phyloP scores from a whole-genome alignment of 2,113 vertebrate genomes.

The Xenopus borealis region DNA sequence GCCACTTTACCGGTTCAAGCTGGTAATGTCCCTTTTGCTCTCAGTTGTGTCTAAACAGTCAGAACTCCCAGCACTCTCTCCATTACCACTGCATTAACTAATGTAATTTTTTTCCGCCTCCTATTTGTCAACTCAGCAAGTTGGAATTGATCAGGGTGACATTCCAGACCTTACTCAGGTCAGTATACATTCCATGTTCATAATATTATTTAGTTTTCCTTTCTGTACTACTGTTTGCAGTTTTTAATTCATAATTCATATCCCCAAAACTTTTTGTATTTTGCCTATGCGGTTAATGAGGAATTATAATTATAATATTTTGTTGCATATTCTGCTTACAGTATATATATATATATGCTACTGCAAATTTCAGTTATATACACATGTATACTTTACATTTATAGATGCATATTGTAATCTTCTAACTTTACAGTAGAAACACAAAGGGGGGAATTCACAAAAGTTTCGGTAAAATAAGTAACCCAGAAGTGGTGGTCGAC shows the following conservation, averaged over 20 bases:
- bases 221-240: constrained; percentile 23
- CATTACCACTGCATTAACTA: constrained; percentile 51
- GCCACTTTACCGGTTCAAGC: constrained; percentile 40
- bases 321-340: no score
- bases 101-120: constrained; percentile 41
- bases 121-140: constrained; percentile 80
- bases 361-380: no score
- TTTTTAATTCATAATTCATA: constrained; percentile 35
- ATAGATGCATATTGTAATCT: no score
- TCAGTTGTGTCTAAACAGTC: constrained; percentile 36
- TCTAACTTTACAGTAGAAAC: no score
- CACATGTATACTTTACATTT: no score
- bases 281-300: constrained; percentile 23
- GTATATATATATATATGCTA: no score
- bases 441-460: no score
- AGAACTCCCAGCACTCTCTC: constrained; percentile 45
- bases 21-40: constrained; percentile 25
- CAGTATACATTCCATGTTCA: constrained; percentile 75
- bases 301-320: no score
- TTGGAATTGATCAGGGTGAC: constrained; percentile 89
- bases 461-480: no score
- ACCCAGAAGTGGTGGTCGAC: no score
- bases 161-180: constrained; percentile 93
- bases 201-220: constrained; percentile 49
- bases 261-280: constrained; percentile 32